Conservation (phyloP, 1,140 invertebrate genomes). For the Geopemphigus sp. region DNA sequence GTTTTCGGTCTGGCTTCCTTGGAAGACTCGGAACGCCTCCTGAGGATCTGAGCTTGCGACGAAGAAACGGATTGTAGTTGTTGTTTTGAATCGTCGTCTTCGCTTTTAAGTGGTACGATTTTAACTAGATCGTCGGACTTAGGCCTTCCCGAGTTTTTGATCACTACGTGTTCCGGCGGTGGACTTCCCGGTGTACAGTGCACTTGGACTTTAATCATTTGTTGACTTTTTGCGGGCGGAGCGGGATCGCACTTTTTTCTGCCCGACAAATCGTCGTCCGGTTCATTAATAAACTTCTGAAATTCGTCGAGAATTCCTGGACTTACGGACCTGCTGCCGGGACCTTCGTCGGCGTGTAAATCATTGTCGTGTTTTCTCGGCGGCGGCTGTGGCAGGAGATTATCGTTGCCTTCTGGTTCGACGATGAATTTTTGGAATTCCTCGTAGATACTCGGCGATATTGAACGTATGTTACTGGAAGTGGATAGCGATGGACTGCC, state of each 20-base stretch:
- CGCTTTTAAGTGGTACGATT: conserved; percentile 43
- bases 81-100: not conserved
- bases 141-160: conserved; percentile 21
- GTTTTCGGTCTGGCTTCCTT: conserved; percentile 48
- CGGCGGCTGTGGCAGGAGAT: conserved; percentile 25
- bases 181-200: conserved; percentile 3
- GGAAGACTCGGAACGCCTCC: conserved; percentile 53
- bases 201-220: conserved; percentile 37
- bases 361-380: conserved; percentile 41
- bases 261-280: conserved; percentile 48
- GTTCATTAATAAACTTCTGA: conserved; percentile 50
- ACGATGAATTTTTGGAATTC: conserved; percentile 46
- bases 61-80: conserved; percentile 49
- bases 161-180: not conserved
- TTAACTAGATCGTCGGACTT: conserved; percentile 36
- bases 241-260: conserved; percentile 27
- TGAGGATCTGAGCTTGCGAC: conserved; percentile 51
- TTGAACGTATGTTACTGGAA: conserved; percentile 37
- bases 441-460: conserved; percentile 40
- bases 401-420: conserved; percentile 40
- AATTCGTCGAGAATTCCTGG: conserved; percentile 49
- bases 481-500: conserved; percentile 36
- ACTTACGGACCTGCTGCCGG: conserved; percentile 35
- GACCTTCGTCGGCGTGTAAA: conserved; percentile 11
- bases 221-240: conserved; percentile 14